These are phyloP conservation scores for Pangasianodon gigas DNA, from an alignment of 2,113 vertebrate species.

Conservation along the genomic window DNA sequence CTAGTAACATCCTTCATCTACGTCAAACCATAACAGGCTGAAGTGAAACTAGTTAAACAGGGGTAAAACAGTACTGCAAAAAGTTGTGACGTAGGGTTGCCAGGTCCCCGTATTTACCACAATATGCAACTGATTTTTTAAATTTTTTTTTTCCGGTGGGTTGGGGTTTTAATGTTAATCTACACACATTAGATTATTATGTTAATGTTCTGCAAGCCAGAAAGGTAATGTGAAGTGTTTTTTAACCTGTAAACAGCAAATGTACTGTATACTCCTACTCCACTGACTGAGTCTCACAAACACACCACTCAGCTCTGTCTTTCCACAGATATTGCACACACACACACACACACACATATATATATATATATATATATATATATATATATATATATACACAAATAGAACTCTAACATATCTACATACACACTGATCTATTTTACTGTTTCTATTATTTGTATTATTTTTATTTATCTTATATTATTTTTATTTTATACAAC, in stretches of 20 bases:
- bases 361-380: too few species aligned
- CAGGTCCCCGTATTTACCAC: background rate
- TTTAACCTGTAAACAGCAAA: background rate
- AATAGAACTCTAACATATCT: too few species aligned
- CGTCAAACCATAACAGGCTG: background rate
- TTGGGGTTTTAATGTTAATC: background rate
- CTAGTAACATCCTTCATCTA: background rate
- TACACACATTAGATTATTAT: background rate
- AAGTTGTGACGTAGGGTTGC: background rate
- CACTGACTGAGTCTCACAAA: too few species aligned
- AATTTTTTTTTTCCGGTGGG: background rate
- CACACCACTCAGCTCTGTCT: too few species aligned
- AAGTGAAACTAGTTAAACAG: background rate
- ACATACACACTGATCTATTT: too few species aligned
- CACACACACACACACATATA: too few species aligned
- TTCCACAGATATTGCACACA: too few species aligned
- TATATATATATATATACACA: too few species aligned
- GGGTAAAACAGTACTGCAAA: background rate
- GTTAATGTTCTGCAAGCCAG: background rate
- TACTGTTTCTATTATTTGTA: too few species aligned
- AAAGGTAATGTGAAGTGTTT: background rate
- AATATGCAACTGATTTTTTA: background rate
- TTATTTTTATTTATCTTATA: too few species aligned
- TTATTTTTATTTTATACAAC: too few species aligned
- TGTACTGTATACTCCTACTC: too few species aligned